These are phyloP conservation scores for Rhimphoctona megacephalus DNA, from an alignment of 2,888 invertebrate species.

Conservation along the genomic window DNA sequence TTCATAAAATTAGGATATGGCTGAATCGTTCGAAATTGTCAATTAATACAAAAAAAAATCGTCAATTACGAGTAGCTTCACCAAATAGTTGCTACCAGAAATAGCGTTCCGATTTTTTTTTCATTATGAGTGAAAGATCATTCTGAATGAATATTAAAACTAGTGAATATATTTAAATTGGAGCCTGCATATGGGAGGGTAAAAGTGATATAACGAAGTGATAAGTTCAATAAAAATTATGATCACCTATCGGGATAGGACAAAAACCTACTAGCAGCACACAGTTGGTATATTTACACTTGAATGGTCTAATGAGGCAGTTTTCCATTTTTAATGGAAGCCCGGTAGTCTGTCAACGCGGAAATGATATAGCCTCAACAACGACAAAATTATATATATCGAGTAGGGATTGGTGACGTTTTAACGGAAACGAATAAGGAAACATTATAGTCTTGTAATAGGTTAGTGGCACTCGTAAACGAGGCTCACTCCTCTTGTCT, in stretches of 20 bases:
- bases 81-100: background rate
- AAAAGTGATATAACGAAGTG: background rate
- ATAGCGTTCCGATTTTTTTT: background rate
- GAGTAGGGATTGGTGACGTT: conserved; percentile 2
- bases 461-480: conserved; percentile 58
- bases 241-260: background rate
- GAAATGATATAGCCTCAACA: background rate
- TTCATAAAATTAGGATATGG: background rate
- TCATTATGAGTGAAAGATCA: background rate
- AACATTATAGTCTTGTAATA: conserved; percentile 35
- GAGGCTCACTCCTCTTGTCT: conserved; percentile 22
- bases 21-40: background rate
- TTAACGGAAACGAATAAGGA: background rate
- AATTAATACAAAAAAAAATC: background rate
- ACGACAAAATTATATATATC: background rate
- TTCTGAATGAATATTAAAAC: background rate
- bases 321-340: background rate
- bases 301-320: background rate
- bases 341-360: conserved; percentile 1
- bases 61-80: background rate
- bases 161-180: background rate
- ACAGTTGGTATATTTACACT: background rate
- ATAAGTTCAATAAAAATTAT: background rate
- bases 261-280: background rate
- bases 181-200: background rate